Base-by-base conservation (phyloP, 2,113 vertebrate species). In the Carlito syrichta region DNA sequence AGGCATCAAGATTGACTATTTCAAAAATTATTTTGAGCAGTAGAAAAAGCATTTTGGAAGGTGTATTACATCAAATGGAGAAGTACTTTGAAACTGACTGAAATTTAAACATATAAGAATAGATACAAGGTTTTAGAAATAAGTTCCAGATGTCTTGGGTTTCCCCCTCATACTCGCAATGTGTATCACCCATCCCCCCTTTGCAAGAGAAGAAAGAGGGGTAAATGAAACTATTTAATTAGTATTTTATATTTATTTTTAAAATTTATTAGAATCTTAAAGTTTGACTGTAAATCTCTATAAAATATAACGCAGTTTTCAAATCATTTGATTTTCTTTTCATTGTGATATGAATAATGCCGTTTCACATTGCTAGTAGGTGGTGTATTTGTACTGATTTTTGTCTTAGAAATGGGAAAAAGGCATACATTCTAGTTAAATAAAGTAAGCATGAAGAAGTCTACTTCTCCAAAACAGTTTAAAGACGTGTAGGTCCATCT, bases 131-230 rank as follows among this genome's bases (percentile, higher is more conserved):
- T n/a, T n/a, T n/a, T n/a, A n/a, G n/a, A n/a, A n/a, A n/a, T n/a
- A n/a, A n/a, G n/a, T n/a, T n/a, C n/a, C n/a, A n/a, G n/a, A n/a
- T n/a, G n/a, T n/a, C n/a, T n/a, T n/a, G n/a, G n/a, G n/a, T n/a
- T n/a, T n/a, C n/a, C n/a, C n/a, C n/a, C n/a, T n/a, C n/a, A 66
- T 0, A 4, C 3, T 32, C n/a, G 27, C 1, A 40, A 16, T 14
- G 0, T 27, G 0, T 69, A 6, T 60, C 45, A 82, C 8, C 11
- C n/a, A 52, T 1, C 16, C 11, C 50, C 6, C 4, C n/a, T 82
- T 78, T 40, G 16, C 13, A 74, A 78, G 11, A 76, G 58, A 82
- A 58, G 63, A 74, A 71, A 69, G 9, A 48, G 3, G 27, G 10
- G 38, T 4, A 35, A 13, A 14, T 3, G 43, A 77, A 54, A 66